Percentiles rank a stretch among this genome's conserved stretches.
Conservation (phyloP, 2,113 vertebrate genomes). For the Dromiciops gliroides region DNA sequence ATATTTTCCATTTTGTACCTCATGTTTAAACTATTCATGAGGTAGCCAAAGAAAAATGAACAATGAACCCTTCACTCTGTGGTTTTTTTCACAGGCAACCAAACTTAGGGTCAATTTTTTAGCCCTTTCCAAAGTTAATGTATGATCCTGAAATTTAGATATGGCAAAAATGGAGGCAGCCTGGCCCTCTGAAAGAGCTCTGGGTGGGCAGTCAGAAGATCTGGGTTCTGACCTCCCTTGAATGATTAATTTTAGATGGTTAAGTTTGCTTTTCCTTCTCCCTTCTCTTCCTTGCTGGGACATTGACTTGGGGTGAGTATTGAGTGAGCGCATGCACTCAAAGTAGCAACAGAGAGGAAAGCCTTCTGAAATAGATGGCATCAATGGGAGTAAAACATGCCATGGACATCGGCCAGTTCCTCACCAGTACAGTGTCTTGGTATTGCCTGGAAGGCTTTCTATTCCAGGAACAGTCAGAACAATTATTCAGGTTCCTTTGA, state of each 20-base stretch:
- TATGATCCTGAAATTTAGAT: slow-evolving; percentile 9
- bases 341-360: not conserved
- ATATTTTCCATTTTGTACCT: not conserved
- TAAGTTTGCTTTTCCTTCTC: not conserved
- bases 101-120: not conserved
- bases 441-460: not conserved
- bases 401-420: not conserved
- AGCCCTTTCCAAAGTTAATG: slow-evolving; percentile 7
- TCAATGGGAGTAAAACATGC: not conserved
- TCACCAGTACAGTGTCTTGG: not conserved
- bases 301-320: not conserved
- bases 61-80: not conserved
- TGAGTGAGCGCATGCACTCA: not conserved
- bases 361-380: not conserved
- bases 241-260: not conserved
- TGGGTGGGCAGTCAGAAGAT: not conserved
- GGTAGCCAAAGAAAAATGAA: not conserved
- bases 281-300: slow-evolving; percentile 2
- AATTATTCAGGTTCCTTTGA: not conserved
- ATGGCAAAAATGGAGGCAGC: not conserved
- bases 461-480: not conserved
- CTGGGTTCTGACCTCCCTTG: not conserved
- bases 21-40: not conserved
- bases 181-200: not conserved
- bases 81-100: not conserved